Evolutionary conservation across 2,797 vertebrate species (phyloP).

Genomic region (Melopsittacus undulatus): DNA sequence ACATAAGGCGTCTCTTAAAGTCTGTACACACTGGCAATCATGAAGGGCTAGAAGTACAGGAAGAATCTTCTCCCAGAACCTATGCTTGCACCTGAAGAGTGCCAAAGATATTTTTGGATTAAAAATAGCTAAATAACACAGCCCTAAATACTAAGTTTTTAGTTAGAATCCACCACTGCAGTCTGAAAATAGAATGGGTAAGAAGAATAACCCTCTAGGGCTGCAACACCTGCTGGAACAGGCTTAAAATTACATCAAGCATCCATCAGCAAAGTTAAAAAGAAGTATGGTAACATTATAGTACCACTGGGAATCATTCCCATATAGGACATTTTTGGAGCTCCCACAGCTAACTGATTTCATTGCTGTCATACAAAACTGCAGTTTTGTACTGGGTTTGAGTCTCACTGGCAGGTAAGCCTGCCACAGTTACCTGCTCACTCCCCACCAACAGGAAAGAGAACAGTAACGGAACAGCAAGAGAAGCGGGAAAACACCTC

Average conservation of each 20-base stretch:
- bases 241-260: not conserved
- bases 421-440: not conserved
- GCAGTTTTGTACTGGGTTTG: not conserved
- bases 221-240: not conserved
- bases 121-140: not conserved
- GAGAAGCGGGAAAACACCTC: not conserved
- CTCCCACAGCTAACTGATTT: not conserved
- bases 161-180: not conserved
- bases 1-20: not conserved
- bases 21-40: not conserved
- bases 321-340: not conserved
- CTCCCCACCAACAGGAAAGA: not conserved
- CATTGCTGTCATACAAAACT: not conserved
- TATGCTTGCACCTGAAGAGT: not conserved
- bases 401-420: not conserved
- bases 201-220: not conserved
- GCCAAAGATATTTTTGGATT: not conserved
- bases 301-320: not conserved
- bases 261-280: not conserved
- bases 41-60: not conserved
- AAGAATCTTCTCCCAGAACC: not conserved
- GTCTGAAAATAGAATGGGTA: not conserved
- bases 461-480: fast-evolving
- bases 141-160: not conserved
- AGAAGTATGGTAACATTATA: not conserved